Percentiles rank a stretch among this genome's conserved stretches.
Conservation (phyloP, 2,888 invertebrate species). For the Boloria selene region DNA sequence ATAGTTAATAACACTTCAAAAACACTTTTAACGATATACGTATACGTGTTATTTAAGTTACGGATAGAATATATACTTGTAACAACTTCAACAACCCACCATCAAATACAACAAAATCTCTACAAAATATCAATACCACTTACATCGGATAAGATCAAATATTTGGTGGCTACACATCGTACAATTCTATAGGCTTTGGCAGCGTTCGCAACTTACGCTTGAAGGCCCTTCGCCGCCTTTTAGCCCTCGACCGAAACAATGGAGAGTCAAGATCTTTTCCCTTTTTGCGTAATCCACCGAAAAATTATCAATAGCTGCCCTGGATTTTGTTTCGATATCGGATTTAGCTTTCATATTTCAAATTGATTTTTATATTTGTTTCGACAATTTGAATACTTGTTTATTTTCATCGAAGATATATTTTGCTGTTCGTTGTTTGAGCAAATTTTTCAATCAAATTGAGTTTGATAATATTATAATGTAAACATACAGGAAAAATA, state of each 20-base stretch:
- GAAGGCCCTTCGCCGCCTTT: conserved; percentile 44
- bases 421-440: too few species aligned
- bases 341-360: neutral
- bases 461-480: too few species aligned
- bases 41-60: too few species aligned
- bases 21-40: too few species aligned
- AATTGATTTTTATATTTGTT: neutral
- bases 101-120: neutral
- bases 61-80: neutral
- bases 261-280: conserved; percentile 18
- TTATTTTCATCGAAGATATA: too few species aligned
- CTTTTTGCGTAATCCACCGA: conserved; percentile 31
- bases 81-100: neutral
- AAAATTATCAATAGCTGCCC: conserved; percentile 26
- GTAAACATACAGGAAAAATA: too few species aligned
- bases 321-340: conserved; percentile 12
- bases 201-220: conserved; percentile 41
- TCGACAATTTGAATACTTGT: neutral
- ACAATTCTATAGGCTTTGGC: conserved; percentile 33
- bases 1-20: too few species aligned
- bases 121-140: conserved; percentile 18
- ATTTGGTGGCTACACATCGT: conserved; percentile 22
- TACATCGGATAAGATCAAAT: conserved; percentile 21
- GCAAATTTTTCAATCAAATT: too few species aligned
- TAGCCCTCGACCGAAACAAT: conserved; percentile 44